phyloP scores from a whole-genome alignment of 2,113 vertebrate genomes.

The Rhombomys opimus region DNA sequence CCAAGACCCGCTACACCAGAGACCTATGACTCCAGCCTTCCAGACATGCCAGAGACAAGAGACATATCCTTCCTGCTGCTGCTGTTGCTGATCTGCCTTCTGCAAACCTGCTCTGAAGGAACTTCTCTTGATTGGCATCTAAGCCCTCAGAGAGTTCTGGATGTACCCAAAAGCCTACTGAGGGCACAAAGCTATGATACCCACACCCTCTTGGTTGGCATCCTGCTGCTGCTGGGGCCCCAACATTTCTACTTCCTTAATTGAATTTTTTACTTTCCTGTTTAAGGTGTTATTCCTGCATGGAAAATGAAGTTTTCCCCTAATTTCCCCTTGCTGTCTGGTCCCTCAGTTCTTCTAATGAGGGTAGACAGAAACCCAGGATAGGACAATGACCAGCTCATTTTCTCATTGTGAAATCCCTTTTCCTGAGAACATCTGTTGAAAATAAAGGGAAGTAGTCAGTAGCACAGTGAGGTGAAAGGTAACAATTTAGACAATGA shows the following conservation, averaged over 20 bases:
- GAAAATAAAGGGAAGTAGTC: conserved; percentile 26
- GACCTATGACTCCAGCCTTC: neutral
- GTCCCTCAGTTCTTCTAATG: neutral
- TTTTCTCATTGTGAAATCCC: neutral
- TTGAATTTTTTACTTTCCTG: neutral
- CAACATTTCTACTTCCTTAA: neutral
- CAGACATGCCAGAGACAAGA: neutral
- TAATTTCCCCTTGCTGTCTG: neutral
- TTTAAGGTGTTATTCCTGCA: neutral
- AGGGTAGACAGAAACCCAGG: neutral
- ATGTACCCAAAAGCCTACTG: neutral
- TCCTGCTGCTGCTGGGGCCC: neutral
- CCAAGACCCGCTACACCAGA: neutral
- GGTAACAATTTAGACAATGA: neutral
- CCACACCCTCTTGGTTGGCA: neutral
- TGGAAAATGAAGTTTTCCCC: neutral
- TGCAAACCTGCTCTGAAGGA: neutral
- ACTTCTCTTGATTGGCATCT: too few relatives aligned
- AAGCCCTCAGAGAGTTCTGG: neutral
- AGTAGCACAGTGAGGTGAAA: neutral
- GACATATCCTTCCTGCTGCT: neutral
- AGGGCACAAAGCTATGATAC: neutral
- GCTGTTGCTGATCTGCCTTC: neutral
- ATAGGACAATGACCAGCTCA: neutral
- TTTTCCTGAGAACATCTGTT: neutral